Evolutionary conservation across 2,797 vertebrate species (phyloP), one percentile per base, ranked within the genome.

Genomic region (Parotocinclus haroldoi): DNA sequence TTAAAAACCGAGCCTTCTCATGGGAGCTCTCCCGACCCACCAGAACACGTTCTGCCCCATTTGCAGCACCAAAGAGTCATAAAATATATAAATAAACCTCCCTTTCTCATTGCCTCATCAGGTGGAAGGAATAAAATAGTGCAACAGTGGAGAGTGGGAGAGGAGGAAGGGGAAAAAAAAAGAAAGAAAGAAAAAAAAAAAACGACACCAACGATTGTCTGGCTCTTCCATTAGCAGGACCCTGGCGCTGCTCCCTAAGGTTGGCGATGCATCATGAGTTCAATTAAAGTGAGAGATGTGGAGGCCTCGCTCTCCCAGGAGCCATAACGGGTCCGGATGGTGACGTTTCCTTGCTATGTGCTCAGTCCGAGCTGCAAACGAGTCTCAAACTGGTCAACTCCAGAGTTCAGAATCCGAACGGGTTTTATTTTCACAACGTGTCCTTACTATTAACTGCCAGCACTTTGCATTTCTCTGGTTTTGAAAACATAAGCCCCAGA

Each of bases 11-110:
- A 13, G 13, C 64, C 63, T 59, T 5, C 27, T 27, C 50, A 14
- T 54, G 67, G 61, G 40, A 71, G 14, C 66, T 75, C 52, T 10
- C 45, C 7, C 72, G 76, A 78, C 73, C 55, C 56, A 50, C 72
- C 72, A 64, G 27, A 63, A 78, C 63, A 75, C 63, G 61, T 78
- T 78, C 63, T 66, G 55, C 45, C 58, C 73, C 62, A 80, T 79
- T 78, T 78, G 53, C 53, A 51, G 44, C 42, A 53, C 57, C 54
- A 7, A 55, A 62, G 69, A 71, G 52, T 64, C 36, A 69, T 52
- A 39, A 65, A 68, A 73, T 71, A 72, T 50, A 48, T 71, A 60
- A 57, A 62, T 66, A 51, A 63, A 59, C 66, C 55, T 49, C 66
- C 11, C 53, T 10, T 45, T n/a, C n/a, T 49, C 13, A 66, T 66